Percentiles rank a stretch among this genome's conserved stretches.
These are phyloP conservation scores for Limosa lapponica DNA, from an alignment of 2,797 vertebrate genomes.

Conservation along the genomic window DNA sequence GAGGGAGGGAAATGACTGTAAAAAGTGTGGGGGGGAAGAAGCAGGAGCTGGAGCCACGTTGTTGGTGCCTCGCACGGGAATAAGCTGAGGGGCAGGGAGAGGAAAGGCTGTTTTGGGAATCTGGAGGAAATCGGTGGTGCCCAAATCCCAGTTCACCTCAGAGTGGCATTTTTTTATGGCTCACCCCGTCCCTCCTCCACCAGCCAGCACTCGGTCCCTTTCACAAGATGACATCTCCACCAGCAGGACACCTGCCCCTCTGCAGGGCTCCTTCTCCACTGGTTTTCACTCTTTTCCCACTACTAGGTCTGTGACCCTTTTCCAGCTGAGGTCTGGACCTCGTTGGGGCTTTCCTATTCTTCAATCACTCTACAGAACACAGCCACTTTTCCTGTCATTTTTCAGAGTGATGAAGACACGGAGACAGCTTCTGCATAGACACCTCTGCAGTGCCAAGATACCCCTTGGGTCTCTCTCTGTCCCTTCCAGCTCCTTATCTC, in stretches of 20 bases:
- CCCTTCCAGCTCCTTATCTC: not conserved
- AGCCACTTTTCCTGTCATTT: not conserved
- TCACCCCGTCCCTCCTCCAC: rapidly evolving
- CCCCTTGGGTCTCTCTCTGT: not conserved
- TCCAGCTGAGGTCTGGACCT: not conserved
- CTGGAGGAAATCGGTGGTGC: rapidly evolving
- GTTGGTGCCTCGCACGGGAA: not conserved
- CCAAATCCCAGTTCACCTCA: not conserved
- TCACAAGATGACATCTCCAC: not conserved
- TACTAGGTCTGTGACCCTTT: not conserved
- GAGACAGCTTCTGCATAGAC: not conserved
- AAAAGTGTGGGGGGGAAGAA: not conserved
- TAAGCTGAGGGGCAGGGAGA: not conserved
- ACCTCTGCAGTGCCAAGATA: not conserved
- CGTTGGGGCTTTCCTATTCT: rapidly evolving
- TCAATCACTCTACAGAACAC: not conserved
- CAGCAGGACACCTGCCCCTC: not conserved
- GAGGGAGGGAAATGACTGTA: not conserved
- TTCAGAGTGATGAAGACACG: not conserved
- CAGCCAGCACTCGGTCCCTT: not conserved
- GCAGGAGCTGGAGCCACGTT: rapidly evolving
- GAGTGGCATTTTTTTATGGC: not conserved
- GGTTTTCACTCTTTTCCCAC: rapidly evolving
- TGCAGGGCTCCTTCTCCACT: not conserved
- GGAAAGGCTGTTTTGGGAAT: not conserved